Percentiles rank a stretch among this genome's conserved stretches.
Conservation (phyloP, 2,888 invertebrate species). For the Trissoscelio sp. region DNA sequence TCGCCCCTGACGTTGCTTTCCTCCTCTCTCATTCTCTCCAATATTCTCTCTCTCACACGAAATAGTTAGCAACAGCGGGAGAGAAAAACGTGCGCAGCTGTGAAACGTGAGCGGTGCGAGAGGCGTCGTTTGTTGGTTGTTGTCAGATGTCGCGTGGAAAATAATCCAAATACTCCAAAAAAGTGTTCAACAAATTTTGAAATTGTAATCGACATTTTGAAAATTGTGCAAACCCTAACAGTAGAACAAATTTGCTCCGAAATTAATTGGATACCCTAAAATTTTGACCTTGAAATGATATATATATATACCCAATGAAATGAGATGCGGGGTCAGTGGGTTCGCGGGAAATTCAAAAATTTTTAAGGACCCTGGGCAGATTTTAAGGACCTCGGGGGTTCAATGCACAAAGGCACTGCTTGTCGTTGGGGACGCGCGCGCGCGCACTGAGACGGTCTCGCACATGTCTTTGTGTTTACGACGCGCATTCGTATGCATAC, state of each 20-base stretch:
- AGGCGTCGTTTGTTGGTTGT: conserved; percentile 29
- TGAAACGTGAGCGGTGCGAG: conserved; percentile 61
- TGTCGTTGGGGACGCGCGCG: conserved; percentile 57
- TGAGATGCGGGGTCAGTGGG: background rate
- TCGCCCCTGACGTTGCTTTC: conserved; percentile 63
- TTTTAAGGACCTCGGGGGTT: background rate
- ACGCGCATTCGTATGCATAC: conserved; percentile 52
- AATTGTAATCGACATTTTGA: no score
- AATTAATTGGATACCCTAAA: no score
- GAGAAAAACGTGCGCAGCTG: conserved; percentile 69
- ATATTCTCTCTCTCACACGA: conserved; percentile 41
- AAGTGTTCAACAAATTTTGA: background rate
- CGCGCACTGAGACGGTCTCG: conserved; percentile 44
- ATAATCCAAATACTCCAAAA: no score
- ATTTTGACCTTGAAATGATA: no score
- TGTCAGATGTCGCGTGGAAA: conserved; percentile 43
- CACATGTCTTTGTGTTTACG: conserved; percentile 67
- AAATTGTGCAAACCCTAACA: no score
- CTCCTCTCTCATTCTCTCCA: conserved; percentile 31
- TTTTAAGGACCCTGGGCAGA: background rate
- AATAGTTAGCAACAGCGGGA: conserved; percentile 51
- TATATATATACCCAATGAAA: no score
- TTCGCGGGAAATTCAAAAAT: background rate
- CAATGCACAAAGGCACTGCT: conserved; percentile 45
- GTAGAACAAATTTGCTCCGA: no score